Conservation (phyloP, 1,140 invertebrate species). For the Dinoponera quadriceps region DNA sequence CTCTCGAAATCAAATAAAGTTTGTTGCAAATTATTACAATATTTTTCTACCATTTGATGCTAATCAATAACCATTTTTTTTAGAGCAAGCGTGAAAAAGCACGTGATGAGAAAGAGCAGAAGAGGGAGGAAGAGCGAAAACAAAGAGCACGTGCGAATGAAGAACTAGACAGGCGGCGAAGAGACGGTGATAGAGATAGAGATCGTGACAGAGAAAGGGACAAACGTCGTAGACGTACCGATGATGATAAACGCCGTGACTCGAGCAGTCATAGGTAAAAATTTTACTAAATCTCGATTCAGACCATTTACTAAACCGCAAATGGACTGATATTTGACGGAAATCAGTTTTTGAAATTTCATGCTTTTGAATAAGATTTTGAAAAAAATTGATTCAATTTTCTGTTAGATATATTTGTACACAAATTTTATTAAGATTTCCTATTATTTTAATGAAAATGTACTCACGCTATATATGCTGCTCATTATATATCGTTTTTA, state of each 20-base stretch:
- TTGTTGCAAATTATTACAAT: slow-evolving; percentile 28
- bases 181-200: slow-evolving; percentile 78
- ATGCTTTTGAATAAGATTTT: not conserved
- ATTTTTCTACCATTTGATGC: slow-evolving; percentile 10
- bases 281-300: no score
- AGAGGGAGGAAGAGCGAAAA: slow-evolving; percentile 88
- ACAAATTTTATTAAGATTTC: no score
- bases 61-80: slow-evolving; percentile 25
- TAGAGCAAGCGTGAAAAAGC: slow-evolving; percentile 88
- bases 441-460: no score
- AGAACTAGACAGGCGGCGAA: slow-evolving; percentile 83
- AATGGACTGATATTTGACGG: no score
- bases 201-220: slow-evolving; percentile 82
- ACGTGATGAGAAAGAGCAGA: slow-evolving; percentile 89
- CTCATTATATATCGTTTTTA: not conserved
- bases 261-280: slow-evolving; percentile 77
- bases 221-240: slow-evolving; percentile 82
- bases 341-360: not conserved
- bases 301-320: no score
- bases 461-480: no score
- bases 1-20: slow-evolving; percentile 10
- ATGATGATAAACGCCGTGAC: slow-evolving; percentile 83
- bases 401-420: no score
- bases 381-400: no score
- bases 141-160: slow-evolving; percentile 84